Evolutionary conservation across 2,797 vertebrate genomes (phyloP).

Genomic region (Anabas testudineus): DNA sequence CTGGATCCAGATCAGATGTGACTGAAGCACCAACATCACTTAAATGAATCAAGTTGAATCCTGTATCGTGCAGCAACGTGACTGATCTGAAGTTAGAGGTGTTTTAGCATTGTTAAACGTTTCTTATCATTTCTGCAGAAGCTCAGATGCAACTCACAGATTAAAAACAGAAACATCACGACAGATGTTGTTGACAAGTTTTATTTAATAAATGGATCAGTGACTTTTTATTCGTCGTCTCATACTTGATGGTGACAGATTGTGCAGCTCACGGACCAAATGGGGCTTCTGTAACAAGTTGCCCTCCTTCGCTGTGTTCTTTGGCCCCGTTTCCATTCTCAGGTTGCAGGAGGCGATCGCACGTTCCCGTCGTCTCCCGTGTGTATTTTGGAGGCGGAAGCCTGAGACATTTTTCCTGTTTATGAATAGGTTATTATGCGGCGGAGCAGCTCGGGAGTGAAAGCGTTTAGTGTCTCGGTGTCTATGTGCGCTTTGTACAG

Average conservation of each 20-base stretch:
- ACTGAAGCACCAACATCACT: background rate
- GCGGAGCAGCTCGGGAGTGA: slow-evolving; percentile 67
- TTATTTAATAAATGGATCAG: slow-evolving; percentile 20
- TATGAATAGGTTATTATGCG: slow-evolving; percentile 84
- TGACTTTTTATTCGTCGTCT: slow-evolving; percentile 16
- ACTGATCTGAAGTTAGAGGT: too few species aligned
- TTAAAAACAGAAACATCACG: background rate
- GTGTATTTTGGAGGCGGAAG: slow-evolving; percentile 79
- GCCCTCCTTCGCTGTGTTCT: slow-evolving; percentile 38
- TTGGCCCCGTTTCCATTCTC: slow-evolving; percentile 71
- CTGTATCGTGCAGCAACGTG: background rate
- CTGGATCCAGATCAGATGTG: slow-evolving; percentile 28
- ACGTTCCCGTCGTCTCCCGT: slow-evolving; percentile 66
- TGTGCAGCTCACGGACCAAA: background rate
- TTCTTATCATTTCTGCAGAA: background rate
- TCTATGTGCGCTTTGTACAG: slow-evolving; percentile 77
- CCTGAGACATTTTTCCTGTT: slow-evolving; percentile 71
- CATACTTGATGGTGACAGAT: slow-evolving; percentile 4
- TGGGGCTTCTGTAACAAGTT: slow-evolving; percentile 33
- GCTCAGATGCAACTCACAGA: too few species aligned
- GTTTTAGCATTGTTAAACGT: background rate
- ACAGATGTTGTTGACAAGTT: background rate
- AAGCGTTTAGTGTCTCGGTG: slow-evolving; percentile 79
- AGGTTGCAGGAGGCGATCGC: slow-evolving; percentile 69
- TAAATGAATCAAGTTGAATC: background rate